Conservation (phyloP, 2,888 invertebrate genomes). For the Drosophila mimica region DNA sequence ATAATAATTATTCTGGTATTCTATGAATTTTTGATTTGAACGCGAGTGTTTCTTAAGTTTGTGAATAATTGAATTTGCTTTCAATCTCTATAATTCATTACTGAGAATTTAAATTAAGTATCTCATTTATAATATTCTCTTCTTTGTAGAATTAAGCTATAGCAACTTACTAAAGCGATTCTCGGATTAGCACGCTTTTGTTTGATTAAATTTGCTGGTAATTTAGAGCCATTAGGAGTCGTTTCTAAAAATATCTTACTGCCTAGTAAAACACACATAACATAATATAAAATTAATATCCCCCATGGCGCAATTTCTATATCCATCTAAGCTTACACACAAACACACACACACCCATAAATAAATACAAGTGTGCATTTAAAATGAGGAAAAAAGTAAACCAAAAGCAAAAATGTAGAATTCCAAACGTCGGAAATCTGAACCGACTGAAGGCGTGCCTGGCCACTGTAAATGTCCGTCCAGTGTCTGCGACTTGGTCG, state of each 20-base stretch:
- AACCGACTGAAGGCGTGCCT: constrained; percentile 36
- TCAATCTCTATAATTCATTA: not conserved
- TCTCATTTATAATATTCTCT: too few species aligned
- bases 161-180: not conserved
- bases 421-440: constrained; percentile 50
- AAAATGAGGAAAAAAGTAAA: constrained; percentile 23
- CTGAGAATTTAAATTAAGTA: not conserved
- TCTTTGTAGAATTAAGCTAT: not conserved
- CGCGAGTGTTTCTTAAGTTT: not conserved
- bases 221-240: constrained; percentile 3
- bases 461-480: constrained; percentile 34
- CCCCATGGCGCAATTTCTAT: constrained; percentile 39
- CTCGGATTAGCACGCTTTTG: not conserved
- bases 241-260: constrained; percentile 10
- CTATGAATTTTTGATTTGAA: not conserved
- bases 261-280: constrained; percentile 8
- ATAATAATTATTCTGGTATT: not conserved
- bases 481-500: constrained; percentile 13
- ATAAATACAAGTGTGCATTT: constrained; percentile 54
- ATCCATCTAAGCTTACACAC: constrained; percentile 11
- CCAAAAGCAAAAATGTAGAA: constrained; percentile 20
- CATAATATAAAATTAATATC: constrained; percentile 42
- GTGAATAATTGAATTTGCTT: not conserved
- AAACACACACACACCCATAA: constrained; percentile 19
- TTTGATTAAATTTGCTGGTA: constrained; percentile 14